A percentile compares a stretch with the other conserved stretches of the same genome.
Conservation (phyloP, 2,113 vertebrate genomes). For the Loxodonta africana region DNA sequence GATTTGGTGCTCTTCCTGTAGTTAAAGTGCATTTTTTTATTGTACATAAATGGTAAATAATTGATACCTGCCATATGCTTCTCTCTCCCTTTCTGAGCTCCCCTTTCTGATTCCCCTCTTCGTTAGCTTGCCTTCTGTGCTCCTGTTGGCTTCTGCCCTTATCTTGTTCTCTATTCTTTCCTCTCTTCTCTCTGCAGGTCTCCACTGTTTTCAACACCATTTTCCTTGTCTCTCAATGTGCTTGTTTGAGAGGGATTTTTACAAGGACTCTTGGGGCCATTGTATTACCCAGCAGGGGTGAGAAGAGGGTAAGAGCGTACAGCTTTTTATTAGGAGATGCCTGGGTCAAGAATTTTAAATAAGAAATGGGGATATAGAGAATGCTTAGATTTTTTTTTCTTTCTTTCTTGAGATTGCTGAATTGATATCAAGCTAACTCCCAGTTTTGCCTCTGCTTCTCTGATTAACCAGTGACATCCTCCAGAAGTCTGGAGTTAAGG, state of each 20-base stretch:
- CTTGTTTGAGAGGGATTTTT: constrained; percentile 56
- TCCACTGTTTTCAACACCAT: constrained; percentile 65
- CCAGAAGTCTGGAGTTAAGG: constrained; percentile 41
- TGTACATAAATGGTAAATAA: constrained; percentile 91
- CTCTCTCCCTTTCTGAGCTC: constrained; percentile 64
- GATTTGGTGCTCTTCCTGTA: constrained; percentile 88
- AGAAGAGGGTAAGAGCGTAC: background rate
- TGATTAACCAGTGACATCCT: background rate
- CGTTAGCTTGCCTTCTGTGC: constrained; percentile 71
- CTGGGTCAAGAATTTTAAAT: constrained; percentile 62
- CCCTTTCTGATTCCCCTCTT: constrained; percentile 76
- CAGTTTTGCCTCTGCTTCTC: constrained; percentile 41
- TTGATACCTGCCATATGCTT: constrained; percentile 91
- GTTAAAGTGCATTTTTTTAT: constrained; percentile 89
- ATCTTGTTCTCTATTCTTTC: constrained; percentile 62
- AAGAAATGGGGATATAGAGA: constrained; percentile 52
- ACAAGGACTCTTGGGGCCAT: constrained; percentile 58
- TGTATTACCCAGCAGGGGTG: constrained; percentile 47
- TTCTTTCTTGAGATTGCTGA: background rate
- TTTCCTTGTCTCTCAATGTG: constrained; percentile 35
- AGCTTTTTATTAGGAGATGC: constrained; percentile 34
- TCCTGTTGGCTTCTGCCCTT: constrained; percentile 71
- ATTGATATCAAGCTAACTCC: constrained; percentile 44
- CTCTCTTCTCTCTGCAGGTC: constrained; percentile 61
- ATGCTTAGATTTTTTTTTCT: background rate